Evolutionary conservation across 2,797 vertebrate genomes (phyloP), one percentile per base, ranked within the genome.

Genomic region (Aldrovandia affinis): DNA sequence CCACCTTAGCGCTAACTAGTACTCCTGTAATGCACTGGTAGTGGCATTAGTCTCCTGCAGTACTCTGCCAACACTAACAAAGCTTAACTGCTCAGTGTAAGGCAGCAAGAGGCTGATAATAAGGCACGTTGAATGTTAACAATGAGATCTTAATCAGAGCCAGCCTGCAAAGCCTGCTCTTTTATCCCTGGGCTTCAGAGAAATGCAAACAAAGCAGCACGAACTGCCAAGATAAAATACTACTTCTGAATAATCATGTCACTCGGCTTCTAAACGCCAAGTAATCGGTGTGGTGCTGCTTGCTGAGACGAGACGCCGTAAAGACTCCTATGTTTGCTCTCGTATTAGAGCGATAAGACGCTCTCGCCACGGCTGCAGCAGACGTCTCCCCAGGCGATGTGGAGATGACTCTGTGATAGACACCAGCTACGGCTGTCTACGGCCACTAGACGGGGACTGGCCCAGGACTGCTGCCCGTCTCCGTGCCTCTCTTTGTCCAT

Each of bases 141-240:
- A 94, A 97, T 96, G 96, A 96, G 96, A 96, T 97, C 93, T 94
- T 96, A 97, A 98, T 98, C 97, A 97, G 95, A 96, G 94, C 90
- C 96, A 96, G 96, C 94, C 95, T 95, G 93, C 93, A 93, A 93
- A 94, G 92, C 93, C 94, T 94, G 94, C 86, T 92, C 96, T 97
- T 98, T 97, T 96, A 98, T 97, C 95, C 96, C 91, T 86, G 81
- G 86, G 94, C 96, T 96, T 97, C 96, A 97, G 96, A 97, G 97
- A 96, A 96, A 95, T 91, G 94, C 96, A 97, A 97, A 97, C 96
- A 97, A 96, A 96, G 93, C 87, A 85, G 86, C 50, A 87, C 85
- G 91, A 94, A 94, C 94, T 94, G 95, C 94, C 92, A 92, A 94
- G 94, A 94, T 94, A 94, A 95, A 94, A 93, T 90, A 91, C 89